Evolutionary conservation across 2,888 invertebrate species (phyloP).

Genomic region (Leucania comma): DNA sequence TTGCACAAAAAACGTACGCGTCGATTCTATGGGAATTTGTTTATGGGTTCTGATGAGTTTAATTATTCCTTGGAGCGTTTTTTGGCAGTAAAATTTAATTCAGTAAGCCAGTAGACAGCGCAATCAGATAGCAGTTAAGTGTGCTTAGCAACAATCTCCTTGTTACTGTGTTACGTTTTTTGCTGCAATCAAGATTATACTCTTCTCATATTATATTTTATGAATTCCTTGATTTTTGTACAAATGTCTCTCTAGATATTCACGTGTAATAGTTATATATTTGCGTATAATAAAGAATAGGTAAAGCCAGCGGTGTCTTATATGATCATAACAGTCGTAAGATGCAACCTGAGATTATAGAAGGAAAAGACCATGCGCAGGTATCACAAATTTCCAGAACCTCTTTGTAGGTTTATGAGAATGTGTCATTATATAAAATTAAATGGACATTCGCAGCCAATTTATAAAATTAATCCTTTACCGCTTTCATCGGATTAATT

Average conservation of each 20-base stretch:
- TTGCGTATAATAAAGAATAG: conserved; percentile 37
- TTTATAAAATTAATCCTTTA: not conserved
- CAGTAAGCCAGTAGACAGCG: conserved; percentile 44
- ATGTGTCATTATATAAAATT: conserved; percentile 7
- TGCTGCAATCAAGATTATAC: conserved; percentile 46
- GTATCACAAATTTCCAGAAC: conserved; percentile 27
- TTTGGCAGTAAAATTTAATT: conserved; percentile 52
- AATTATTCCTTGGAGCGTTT: conserved; percentile 58
- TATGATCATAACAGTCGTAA: conserved; percentile 34
- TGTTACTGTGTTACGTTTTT: conserved; percentile 61
- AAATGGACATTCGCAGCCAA: not conserved
- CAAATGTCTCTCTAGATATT: conserved; percentile 24
- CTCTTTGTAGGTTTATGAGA: conserved; percentile 5
- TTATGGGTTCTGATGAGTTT: conserved; percentile 69
- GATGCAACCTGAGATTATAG: conserved; percentile 51
- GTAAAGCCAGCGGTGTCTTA: conserved; percentile 32
- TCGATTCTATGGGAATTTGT: conserved; percentile 63
- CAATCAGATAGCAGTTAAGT: conserved; percentile 46
- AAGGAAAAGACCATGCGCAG: conserved; percentile 38
- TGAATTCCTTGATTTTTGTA: conserved; percentile 25
- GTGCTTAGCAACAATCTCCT: conserved; percentile 56
- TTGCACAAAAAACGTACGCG: conserved; percentile 70
- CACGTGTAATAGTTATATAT: conserved; percentile 33
- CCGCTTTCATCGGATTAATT: no score
- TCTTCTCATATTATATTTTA: conserved; percentile 39